Conservation (phyloP, 2,888 invertebrate species). For the Crepidodera aurea region DNA sequence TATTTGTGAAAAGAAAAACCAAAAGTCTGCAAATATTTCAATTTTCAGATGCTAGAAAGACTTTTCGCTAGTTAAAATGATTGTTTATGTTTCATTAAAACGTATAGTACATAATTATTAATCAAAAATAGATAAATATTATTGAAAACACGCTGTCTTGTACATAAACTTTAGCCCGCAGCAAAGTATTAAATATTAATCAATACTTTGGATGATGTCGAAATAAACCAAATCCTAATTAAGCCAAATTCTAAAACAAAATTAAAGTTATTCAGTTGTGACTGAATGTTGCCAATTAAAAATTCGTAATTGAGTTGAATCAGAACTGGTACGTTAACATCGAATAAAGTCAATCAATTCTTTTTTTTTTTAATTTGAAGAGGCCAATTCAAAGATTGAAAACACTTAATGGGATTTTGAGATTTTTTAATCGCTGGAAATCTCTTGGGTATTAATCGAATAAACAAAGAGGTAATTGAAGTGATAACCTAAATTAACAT, state of each 20-base stretch:
- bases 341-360: slow-evolving; percentile 1
- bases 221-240: slow-evolving; percentile 3
- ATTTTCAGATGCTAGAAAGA: too few relatives aligned
- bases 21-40: too few relatives aligned
- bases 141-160: too few relatives aligned
- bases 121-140: too few relatives aligned
- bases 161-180: neutral
- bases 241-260: slow-evolving; percentile 5
- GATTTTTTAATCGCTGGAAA: neutral
- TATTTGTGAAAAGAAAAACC: too few relatives aligned
- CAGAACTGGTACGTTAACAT: slow-evolving; percentile 11
- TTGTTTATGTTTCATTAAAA: too few relatives aligned
- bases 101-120: too few relatives aligned
- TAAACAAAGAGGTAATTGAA: neutral
- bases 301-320: slow-evolving; percentile 18
- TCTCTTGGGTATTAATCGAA: neutral
- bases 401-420: slow-evolving; percentile 9
- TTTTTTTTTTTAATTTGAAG: slow-evolving; percentile 1
- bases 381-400: slow-evolving; percentile 11
- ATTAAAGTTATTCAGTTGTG: slow-evolving; percentile 16
- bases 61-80: too few relatives aligned
- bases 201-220: slow-evolving; percentile 1
- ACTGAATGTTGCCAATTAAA: slow-evolving; percentile 17
- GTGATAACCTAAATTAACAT: neutral
- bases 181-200: slow-evolving; percentile 8